Evolutionary conservation across 2,113 vertebrate species (phyloP).

Genomic region (Phocoena sinus): DNA sequence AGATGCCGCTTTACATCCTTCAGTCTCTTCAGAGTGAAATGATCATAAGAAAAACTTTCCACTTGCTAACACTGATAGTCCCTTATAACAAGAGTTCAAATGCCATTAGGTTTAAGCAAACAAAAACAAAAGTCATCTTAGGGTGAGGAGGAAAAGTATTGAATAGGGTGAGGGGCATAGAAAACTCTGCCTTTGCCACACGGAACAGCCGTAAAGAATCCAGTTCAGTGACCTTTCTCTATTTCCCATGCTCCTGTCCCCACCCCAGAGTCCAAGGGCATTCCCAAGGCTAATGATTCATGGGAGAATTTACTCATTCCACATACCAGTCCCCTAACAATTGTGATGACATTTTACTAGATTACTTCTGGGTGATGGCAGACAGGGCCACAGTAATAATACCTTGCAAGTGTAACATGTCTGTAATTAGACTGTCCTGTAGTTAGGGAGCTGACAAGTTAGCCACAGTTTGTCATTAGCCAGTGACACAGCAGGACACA

Average conservation of each 20-base stretch:
- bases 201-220: background rate
- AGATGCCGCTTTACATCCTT: background rate
- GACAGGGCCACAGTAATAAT: constrained; percentile 61
- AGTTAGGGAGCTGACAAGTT: constrained; percentile 70
- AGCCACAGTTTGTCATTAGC: constrained; percentile 59
- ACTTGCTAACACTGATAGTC: background rate
- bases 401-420: constrained; percentile 50
- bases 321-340: background rate
- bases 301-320: background rate
- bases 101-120: background rate
- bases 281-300: background rate
- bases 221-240: background rate
- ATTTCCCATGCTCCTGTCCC: background rate
- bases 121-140: background rate
- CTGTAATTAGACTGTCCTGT: constrained; percentile 68
- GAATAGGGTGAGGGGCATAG: background rate
- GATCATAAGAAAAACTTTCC: background rate
- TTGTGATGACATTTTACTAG: constrained; percentile 31
- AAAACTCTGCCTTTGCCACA: background rate
- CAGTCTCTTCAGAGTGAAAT: background rate
- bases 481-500: constrained; percentile 60
- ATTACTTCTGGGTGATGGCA: constrained; percentile 48
- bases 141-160: background rate
- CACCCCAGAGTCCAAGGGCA: background rate
- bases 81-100: background rate